A percentile compares a stretch with the other conserved stretches of the same genome.
These are phyloP conservation scores for Leptodactylus fallax DNA, from an alignment of 2,797 vertebrate species.

Conservation along the genomic window DNA sequence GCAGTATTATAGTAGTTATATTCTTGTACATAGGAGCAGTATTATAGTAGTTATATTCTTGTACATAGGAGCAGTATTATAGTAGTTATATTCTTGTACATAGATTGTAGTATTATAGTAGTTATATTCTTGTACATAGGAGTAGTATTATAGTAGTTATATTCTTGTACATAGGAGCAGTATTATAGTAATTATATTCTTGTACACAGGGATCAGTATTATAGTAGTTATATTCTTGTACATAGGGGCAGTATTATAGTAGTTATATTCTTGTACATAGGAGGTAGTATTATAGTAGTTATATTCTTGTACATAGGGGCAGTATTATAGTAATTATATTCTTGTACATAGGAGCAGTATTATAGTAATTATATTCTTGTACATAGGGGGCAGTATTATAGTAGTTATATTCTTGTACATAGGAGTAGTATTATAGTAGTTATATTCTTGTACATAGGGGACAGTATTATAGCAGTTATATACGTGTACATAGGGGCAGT, in stretches of 20 bases:
- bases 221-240: neutral
- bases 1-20: conserved; percentile 8
- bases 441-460: neutral
- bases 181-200: neutral
- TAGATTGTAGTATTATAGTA: neutral
- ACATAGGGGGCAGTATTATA: neutral
- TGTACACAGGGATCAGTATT: no score
- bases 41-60: conserved; percentile 13
- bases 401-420: conserved; percentile 6
- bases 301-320: neutral
- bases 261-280: neutral
- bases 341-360: neutral
- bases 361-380: conserved; percentile 4
- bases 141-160: conserved; percentile 4
- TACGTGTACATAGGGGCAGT: neutral
- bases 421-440: neutral
- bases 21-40: conserved; percentile 9
- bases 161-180: neutral
- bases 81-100: no score
- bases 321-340: conserved; percentile 6
- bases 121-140: conserved; percentile 4
- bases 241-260: neutral
- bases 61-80: neutral
- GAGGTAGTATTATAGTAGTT: neutral
- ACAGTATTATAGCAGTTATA: neutral